phyloP scores from a whole-genome alignment of 1,140 invertebrate species.

The Diplogasteroides magnus region DNA sequence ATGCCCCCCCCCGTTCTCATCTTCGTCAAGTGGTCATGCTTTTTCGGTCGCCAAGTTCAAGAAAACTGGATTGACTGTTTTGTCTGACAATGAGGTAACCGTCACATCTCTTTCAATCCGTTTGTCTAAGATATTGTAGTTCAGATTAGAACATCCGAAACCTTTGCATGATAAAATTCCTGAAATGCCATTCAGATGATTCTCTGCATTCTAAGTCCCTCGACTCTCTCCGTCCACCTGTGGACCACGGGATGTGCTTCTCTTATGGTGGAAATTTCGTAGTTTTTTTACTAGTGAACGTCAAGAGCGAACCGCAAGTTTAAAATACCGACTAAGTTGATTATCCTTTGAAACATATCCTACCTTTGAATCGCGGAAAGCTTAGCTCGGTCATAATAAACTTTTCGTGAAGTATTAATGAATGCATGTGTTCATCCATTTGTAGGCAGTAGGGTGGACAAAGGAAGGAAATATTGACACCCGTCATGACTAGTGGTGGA shows the following conservation, averaged over 20 bases:
- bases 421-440: background rate
- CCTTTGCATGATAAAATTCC: background rate
- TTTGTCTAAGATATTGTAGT: too few relatives aligned
- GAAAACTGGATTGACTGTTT: constrained; percentile 28
- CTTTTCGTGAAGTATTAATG: background rate
- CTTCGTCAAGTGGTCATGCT: constrained; percentile 40
- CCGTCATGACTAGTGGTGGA: too few relatives aligned
- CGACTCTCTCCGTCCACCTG: constrained; percentile 34
- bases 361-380: too few relatives aligned
- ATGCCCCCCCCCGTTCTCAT: too few relatives aligned
- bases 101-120: too few relatives aligned
- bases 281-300: too few relatives aligned
- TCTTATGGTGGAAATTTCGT: constrained; percentile 19
- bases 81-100: constrained; percentile 42
- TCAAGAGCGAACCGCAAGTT: too few relatives aligned
- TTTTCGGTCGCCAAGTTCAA: constrained; percentile 43
- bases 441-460: too few relatives aligned
- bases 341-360: background rate
- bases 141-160: too few relatives aligned
- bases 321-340: too few relatives aligned
- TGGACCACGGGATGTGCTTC: constrained; percentile 44
- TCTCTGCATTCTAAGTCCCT: constrained; percentile 34
- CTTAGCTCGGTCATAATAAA: background rate
- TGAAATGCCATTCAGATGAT: constrained; percentile 19
- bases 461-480: too few relatives aligned